phyloP scores from a whole-genome alignment of 2,113 vertebrate species.

The Australoheros scitulus region DNA sequence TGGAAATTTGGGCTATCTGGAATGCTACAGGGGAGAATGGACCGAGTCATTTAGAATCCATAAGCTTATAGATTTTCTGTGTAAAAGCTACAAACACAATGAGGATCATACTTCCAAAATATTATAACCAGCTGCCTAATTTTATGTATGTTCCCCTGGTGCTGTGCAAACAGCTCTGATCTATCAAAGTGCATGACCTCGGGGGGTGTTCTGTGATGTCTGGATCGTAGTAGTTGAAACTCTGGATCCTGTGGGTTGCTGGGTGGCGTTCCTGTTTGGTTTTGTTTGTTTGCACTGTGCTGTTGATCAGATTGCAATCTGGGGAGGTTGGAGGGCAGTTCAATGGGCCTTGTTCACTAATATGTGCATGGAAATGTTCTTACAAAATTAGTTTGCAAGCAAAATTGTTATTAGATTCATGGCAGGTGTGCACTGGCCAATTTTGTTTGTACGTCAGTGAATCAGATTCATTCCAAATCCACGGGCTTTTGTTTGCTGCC shows the following conservation, averaged over 20 bases:
- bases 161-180: not conserved
- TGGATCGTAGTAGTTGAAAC: not conserved
- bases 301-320: not conserved
- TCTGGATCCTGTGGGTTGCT: not conserved
- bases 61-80: not conserved
- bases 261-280: not conserved
- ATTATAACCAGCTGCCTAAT: slow-evolving; percentile 4
- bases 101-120: slow-evolving; percentile 4
- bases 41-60: not conserved
- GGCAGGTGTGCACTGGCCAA: not conserved
- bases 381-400: not conserved
- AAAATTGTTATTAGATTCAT: not conserved
- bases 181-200: not conserved
- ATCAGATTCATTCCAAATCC: not conserved
- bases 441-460: not conserved
- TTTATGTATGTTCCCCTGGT: not conserved
- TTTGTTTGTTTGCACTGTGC: not conserved
- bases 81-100: not conserved
- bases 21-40: not conserved
- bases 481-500: not conserved
- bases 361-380: not conserved
- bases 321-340: not conserved
- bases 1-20: not conserved
- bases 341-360: not conserved
- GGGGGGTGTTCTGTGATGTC: not conserved